Conservation (phyloP, 2,888 invertebrate species). For the Parapristionchus giblindavisi region DNA sequence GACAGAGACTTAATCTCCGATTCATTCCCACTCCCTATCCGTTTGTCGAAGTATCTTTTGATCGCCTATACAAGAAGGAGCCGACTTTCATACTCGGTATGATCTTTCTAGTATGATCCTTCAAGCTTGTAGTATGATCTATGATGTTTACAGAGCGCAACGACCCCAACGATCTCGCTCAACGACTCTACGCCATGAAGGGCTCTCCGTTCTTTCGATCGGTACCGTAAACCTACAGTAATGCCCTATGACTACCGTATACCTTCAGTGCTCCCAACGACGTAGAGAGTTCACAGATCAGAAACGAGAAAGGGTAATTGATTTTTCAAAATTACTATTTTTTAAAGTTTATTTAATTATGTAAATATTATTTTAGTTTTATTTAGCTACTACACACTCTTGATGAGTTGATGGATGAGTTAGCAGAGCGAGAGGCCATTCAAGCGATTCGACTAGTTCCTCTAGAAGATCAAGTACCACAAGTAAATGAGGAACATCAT, state of each 20-base stretch:
- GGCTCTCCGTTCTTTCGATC: conserved; percentile 1
- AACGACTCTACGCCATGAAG: conserved; percentile 20
- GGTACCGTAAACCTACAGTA: neutral
- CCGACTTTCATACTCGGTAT: conserved; percentile 31
- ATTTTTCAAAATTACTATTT: neutral
- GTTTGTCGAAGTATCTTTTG: conserved; percentile 14
- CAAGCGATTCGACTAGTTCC: neutral
- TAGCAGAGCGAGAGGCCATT: conserved; percentile 31
- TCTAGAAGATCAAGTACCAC: too few species aligned
- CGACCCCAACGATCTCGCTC: neutral
- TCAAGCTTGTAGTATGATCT: neutral
- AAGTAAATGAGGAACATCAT: neutral
- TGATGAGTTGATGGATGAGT: conserved; percentile 30
- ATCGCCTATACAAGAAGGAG: conserved; percentile 36
- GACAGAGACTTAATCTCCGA: conserved; percentile 25
- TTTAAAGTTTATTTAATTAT: neutral
- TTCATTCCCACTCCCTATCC: conserved; percentile 18
- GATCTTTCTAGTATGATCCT: conserved; percentile 5
- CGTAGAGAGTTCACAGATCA: conserved; percentile 10
- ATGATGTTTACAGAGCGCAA: conserved; percentile 20
- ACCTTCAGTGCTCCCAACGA: conserved; percentile 14
- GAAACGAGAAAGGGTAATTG: neutral
- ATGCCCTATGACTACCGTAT: neutral
- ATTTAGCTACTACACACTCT: conserved; percentile 7
- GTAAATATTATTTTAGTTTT: neutral